Base-by-base conservation (phyloP, 2,113 vertebrate species). In the Pygoscelis adeliae region DNA sequence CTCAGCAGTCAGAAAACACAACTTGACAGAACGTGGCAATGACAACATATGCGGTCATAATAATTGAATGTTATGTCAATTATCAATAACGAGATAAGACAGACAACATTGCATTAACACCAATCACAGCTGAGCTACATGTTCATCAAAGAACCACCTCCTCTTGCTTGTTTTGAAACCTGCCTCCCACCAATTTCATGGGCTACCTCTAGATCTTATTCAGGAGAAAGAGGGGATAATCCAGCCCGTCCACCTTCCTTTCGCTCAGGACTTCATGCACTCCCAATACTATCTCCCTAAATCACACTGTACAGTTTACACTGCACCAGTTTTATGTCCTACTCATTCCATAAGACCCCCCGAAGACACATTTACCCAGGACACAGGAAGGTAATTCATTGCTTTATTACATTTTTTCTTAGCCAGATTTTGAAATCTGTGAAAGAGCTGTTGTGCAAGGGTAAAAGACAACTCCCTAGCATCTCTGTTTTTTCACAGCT, bases 21-120 rank as follows among this genome's bases (percentile, higher is more conserved):
- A 42, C 30, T 34, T 74, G 63, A 26, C 77, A 84, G 59, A 83
- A 70, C 15, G 14, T 19, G 70, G 44, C 44, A 38, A 44, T 36
- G 65, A 44, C 69, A 67, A 13, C 80, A 52, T 1, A 7, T 9
- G 52, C 0, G 2, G 29, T 9, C 58, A 47, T 14, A 56, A 50
- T 15, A 46, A 87, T 4, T 32, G 70, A 36, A 83, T 77, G n/a
- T 27, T 36, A 32, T 10, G 40, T 25, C 56, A 85, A 13, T 21
- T 50, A 79, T 25, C 50, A 79, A 1, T 9, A 52, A 44, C 0
- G 2, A 73, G 26, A 4, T 15, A 65, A 9, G 1, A 13, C 21
- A 29, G 38, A 36, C 13, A 53, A 19, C 1, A 9, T 42, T 46
- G 56, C 67, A 36, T 26, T 40, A 55, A 59, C n/a, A 65, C 42